These are phyloP conservation scores for Drepanosiphum platanoidis DNA, from an alignment of 2,888 invertebrate genomes.

Conservation along the genomic window DNA sequence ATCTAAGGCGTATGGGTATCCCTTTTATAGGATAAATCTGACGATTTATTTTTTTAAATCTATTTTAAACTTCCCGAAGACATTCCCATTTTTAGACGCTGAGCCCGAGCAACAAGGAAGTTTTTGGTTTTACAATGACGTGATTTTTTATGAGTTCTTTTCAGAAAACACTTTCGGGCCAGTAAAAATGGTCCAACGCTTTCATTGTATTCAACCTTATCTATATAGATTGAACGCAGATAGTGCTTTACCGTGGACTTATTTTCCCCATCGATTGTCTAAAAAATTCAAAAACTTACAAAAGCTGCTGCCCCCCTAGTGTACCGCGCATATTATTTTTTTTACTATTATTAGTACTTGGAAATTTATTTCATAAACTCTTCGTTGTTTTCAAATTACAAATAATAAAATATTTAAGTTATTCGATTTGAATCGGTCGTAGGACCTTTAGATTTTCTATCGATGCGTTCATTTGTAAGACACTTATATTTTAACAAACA, in stretches of 20 bases:
- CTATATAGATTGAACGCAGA: neutral
- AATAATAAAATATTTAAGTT: too few species aligned
- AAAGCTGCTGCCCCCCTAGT: neutral
- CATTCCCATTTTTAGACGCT: neutral
- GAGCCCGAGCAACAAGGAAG: neutral
- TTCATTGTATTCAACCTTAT: neutral
- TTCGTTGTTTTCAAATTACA: too few species aligned
- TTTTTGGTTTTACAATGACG: neutral
- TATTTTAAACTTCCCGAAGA: conserved; percentile 12
- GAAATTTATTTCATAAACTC: too few species aligned
- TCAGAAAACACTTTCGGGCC: neutral
- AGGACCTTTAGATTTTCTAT: too few species aligned
- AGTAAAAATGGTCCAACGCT: neutral
- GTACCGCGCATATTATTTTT: neutral
- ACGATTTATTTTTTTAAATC: neutral
- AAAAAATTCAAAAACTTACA: neutral
- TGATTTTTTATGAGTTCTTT: neutral
- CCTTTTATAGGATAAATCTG: neutral
- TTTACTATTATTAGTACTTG: too few species aligned
- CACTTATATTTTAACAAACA: too few species aligned
- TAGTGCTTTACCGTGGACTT: neutral
- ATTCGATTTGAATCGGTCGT: too few species aligned
- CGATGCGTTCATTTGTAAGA: too few species aligned
- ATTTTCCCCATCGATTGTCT: neutral
- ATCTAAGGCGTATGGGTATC: neutral